Conservation (phyloP, 2,797 vertebrate species). For the Chiloscyllium punctatum region DNA sequence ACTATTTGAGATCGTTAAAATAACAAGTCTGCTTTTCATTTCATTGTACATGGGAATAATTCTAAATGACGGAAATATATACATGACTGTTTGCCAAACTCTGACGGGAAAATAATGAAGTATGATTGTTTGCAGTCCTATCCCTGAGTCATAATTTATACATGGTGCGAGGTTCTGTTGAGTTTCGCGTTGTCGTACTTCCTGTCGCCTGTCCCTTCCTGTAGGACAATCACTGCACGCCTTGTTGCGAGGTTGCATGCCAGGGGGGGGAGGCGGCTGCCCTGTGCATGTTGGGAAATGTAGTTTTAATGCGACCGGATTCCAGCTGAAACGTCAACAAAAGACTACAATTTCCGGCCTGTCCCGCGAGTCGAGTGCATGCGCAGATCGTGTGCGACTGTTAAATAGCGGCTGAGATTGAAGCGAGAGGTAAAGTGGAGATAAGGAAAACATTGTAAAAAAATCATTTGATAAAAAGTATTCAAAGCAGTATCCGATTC, state of each 20-base stretch:
- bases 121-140: not conserved
- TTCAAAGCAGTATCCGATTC: not conserved
- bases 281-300: not conserved
- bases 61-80: not conserved
- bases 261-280: not conserved
- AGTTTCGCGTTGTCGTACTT: not conserved
- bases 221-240: not conserved
- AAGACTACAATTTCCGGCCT: not conserved
- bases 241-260: not conserved
- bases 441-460: not conserved
- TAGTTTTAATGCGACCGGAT: rapidly evolving
- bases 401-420: slow-evolving; percentile 32
- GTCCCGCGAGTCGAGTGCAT: not conserved
- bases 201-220: not conserved
- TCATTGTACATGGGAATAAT: not conserved
- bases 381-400: not conserved
- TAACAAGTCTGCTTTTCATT: not conserved
- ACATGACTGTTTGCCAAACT: not conserved
- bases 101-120: not conserved
- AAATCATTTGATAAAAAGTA: not conserved
- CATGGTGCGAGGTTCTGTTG: not conserved
- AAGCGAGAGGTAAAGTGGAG: not conserved
- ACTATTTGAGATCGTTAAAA: not conserved
- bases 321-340: no score
- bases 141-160: not conserved